Percentiles rank a stretch among this genome's conserved stretches.
Conservation (phyloP, 1,140 invertebrate genomes). For the Bombus haemorrhoidalis region DNA sequence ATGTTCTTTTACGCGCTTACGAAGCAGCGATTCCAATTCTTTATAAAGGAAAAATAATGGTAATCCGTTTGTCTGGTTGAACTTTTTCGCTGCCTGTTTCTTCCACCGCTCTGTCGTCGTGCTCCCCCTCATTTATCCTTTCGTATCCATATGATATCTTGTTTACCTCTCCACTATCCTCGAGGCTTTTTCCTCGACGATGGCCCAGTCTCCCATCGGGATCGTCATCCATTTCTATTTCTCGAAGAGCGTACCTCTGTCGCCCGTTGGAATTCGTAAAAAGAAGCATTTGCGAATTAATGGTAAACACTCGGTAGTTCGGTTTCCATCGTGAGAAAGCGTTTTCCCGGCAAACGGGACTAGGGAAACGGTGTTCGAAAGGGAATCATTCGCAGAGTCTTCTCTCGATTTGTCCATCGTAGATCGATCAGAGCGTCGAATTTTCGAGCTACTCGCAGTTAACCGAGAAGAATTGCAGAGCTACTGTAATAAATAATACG, state of each 20-base stretch:
- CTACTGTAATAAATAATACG: neutral
- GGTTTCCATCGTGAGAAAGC: conserved; percentile 49
- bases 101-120: too few species aligned
- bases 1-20: too few species aligned
- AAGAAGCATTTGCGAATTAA: conserved; percentile 63
- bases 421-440: neutral
- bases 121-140: neutral
- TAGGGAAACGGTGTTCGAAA: neutral
- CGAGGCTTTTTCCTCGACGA: neutral
- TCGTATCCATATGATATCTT: conserved; percentile 24
- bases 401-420: neutral
- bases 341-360: conserved; percentile 20
- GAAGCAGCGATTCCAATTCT: neutral
- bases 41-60: neutral
- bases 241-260: conserved; percentile 15
- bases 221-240: conserved; percentile 35
- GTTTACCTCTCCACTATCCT: conserved; percentile 29
- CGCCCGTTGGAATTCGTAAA: conserved; percentile 46
- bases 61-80: neutral
- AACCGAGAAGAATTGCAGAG: neutral
- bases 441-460: neutral
- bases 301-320: conserved; percentile 35
- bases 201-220: neutral
- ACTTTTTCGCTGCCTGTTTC: neutral
- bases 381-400: neutral